Evolutionary conservation across 2,888 invertebrate genomes (phyloP), one percentile per base, ranked within the genome.

Genomic region (Asteroscopus sphinx): DNA sequence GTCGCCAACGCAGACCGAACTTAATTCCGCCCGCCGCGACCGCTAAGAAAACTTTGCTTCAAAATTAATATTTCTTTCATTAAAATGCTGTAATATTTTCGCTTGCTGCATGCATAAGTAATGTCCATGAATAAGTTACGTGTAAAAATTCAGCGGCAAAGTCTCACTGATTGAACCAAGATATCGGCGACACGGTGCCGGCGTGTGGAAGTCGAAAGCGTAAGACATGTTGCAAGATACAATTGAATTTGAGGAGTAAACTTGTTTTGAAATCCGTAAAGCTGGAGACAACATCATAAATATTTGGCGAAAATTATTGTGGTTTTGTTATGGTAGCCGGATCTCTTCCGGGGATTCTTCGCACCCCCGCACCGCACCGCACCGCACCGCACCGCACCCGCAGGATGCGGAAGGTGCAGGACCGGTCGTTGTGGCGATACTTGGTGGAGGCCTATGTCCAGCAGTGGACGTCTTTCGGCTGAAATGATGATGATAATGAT

Each of bases 21-120:
- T 92, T 90, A 88, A 92, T 91, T 89, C 84, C 83, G 84, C 86
- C 83, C 86, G 83, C 73, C 82, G 79, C 80, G 78, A 82, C 85
- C 89, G 87, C 92, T 88, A 91, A 91, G 93, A 91, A 92, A 93
- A 93, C 94, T 94, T 92, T 68, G 89, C 92, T 89, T 87, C 84
- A 87, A 93, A 94, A 93, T 94, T 94, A 94, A 94, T 94, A 94
- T 94, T 94, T 94, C 94, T 94, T 94, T 94, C 94, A 94, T 94
- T 94, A 94, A 94, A 94, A 94, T 89, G 92, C 93, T 94, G 94
- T 94, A 94, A 94, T 94, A 93, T 94, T 94, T 94, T 91, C 91
- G 85, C 77, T 89, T 91, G 94, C 94, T 94, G 94, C 93, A 94
- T 94, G 94, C 94, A 94, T 94, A 94, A 94, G 93, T 94, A 94